Base-by-base conservation (phyloP, 1,140 invertebrate genomes). In the Leptoteleia sp. region DNA sequence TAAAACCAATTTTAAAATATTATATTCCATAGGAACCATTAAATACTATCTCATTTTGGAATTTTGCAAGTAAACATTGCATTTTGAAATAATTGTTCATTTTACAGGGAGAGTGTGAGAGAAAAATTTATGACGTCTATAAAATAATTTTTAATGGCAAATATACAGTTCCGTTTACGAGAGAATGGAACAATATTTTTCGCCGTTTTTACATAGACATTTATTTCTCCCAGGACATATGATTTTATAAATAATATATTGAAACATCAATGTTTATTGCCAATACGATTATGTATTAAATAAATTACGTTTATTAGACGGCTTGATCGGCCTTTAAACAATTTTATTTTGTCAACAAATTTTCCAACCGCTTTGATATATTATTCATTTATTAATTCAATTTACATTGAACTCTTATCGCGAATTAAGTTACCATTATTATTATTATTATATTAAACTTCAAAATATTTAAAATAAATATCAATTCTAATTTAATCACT, bases 111-210 rank as follows among this genome's bases (percentile, higher is more conserved):
- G 27, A 31, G 19, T 43, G 29, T 27, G 31, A 47, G 57, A 25
- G 13, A 11, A 25, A 27, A 45, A 45, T 45, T 45, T 45, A 45
- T 27, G 42, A 29, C 27, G 12, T 15, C 5, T 29, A 31, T 47
- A 47, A 47, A 47, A 47, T 47, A 47, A 47, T 47, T 47, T 47
- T 29, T 38, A 47, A 47, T 29, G 25, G 27, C 11, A 31, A 47
- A 47, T 47, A 16, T 47, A 47, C 31, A 8, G 25, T 13, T 1
- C 6, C 13, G 11, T 15, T 47, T 47, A 47, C 43, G 25, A 8
- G 22, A 7, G 43, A 13, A 29, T 13, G 7, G n/a, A n/a, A n/a
- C n/a, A n/a, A n/a, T n/a, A n/a, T 47, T 47, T 47, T 47, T 29
- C 27, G 16, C 25, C 6, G 0, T 47, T 47, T 47, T 38, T 38